These are phyloP conservation scores for Seriola dumerili DNA, from an alignment of 2,113 vertebrate genomes.

Conservation along the genomic window DNA sequence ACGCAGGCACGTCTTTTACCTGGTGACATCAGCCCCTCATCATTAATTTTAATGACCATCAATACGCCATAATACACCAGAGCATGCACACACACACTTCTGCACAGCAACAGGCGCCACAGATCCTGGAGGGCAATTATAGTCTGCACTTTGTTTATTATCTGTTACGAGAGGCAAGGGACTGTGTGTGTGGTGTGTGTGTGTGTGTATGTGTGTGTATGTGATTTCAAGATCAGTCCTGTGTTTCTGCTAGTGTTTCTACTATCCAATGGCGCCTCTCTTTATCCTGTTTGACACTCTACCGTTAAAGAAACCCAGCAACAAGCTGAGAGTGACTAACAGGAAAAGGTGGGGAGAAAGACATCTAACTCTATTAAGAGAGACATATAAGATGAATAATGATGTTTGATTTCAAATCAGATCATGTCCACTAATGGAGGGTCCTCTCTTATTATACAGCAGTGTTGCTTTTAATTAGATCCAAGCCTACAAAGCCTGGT, in stretches of 20 bases:
- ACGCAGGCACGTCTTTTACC: constrained; percentile 41
- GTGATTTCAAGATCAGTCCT: constrained; percentile 35
- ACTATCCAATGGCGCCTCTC: constrained; percentile 26
- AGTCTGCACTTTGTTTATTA: constrained; percentile 80
- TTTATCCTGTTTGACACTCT: constrained; percentile 36
- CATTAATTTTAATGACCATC: constrained; percentile 80
- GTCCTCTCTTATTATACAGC: background rate
- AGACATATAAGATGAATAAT: background rate
- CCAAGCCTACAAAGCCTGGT: background rate
- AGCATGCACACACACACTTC: constrained; percentile 49
- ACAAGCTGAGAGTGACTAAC: constrained; percentile 12
- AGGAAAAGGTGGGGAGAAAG: background rate
- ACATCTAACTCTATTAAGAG: constrained; percentile 3
- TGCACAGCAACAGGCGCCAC: constrained; percentile 71
- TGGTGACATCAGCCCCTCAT: constrained; percentile 75
- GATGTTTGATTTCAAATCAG: constrained; percentile 4
- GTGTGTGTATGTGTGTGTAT: background rate
- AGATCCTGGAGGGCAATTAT: constrained; percentile 76
- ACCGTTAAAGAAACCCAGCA: constrained; percentile 18
- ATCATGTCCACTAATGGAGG: constrained; percentile 1
- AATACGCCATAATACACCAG: constrained; percentile 67
- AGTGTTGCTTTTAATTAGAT: background rate
- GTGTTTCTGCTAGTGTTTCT: constrained; percentile 5
- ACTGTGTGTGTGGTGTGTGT: constrained; percentile 34
- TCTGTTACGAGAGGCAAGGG: constrained; percentile 68